Percentiles rank a stretch among this genome's conserved stretches.
phyloP scores from a whole-genome alignment of 2,113 vertebrate genomes.

The Pongo abelii region DNA sequence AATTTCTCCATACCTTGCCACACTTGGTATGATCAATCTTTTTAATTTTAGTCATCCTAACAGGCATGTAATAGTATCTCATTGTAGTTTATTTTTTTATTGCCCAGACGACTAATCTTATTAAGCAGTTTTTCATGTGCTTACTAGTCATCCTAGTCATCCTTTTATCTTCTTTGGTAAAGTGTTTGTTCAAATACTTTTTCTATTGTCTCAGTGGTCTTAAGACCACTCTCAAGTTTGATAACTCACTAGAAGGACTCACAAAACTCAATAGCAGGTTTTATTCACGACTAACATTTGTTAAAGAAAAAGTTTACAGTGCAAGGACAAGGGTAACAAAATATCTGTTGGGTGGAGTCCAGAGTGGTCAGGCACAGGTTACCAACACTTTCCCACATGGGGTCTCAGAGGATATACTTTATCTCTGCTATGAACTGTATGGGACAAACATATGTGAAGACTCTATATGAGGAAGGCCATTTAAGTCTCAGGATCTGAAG shows the following conservation, averaged over 20 bases:
- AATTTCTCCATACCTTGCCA: not conserved
- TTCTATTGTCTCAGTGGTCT: not conserved
- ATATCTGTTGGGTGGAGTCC: not conserved
- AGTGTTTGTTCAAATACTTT: conserved; percentile 19
- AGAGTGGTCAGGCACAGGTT: not conserved
- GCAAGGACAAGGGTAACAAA: not conserved
- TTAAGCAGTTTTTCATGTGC: not conserved
- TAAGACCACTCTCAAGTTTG: not conserved
- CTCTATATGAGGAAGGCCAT: not conserved
- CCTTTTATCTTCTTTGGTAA: not conserved
- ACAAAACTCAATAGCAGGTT: conserved; percentile 15
- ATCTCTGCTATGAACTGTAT: conserved; percentile 3
- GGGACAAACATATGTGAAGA: not conserved
- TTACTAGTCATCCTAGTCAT: not conserved
- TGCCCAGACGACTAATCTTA: not conserved
- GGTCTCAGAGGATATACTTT: not conserved
- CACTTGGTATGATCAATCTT: not conserved
- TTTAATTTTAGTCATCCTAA: conserved; percentile 20
- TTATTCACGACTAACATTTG: not conserved
- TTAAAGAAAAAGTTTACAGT: not conserved
- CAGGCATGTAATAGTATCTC: not conserved
- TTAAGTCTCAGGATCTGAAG: not conserved
- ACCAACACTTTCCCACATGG: not conserved
- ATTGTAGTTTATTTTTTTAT: conserved; percentile 23
- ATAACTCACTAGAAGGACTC: conserved; percentile 5